Conservation (phyloP, 2,797 vertebrate genomes). For the Pyrocephalus nanus region DNA sequence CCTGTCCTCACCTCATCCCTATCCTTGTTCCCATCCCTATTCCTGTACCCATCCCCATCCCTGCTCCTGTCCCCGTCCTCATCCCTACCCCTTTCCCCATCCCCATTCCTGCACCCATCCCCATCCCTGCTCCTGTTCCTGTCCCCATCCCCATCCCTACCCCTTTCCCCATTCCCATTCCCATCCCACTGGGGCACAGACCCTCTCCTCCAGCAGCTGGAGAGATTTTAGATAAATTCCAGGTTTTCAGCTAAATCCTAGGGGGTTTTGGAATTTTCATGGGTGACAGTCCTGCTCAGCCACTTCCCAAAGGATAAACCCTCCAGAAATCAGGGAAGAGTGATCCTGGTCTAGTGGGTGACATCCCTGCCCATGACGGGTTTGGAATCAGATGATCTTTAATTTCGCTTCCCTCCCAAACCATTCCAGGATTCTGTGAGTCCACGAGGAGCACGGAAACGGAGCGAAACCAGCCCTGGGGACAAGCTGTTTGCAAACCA, state of each 20-base stretch:
- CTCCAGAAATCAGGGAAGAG: not conserved
- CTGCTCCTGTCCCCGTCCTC: no score
- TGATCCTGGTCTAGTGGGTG: not conserved
- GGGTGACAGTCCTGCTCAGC: not conserved
- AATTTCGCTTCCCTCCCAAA: not conserved
- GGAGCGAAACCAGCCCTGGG: not conserved
- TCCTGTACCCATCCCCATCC: not conserved
- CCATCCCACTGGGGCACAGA: not conserved
- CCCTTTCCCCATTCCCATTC: not conserved
- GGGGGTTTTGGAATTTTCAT: accelerated
- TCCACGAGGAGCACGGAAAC: accelerated
- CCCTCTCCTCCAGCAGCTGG: not conserved
- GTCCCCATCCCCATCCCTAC: no score
- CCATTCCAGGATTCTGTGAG: not conserved
- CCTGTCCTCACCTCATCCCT: no score
- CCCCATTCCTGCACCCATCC: accelerated
- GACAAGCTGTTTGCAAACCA: not conserved
- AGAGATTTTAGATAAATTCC: not conserved
- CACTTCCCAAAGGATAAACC: not conserved
- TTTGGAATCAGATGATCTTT: not conserved
- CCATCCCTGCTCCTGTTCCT: not conserved
- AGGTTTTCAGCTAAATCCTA: not conserved
- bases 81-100: not conserved
- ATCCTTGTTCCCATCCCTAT: no score
- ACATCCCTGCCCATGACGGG: not conserved